Evolutionary conservation across 2,797 vertebrate genomes (phyloP), one percentile per base, ranked within the genome.

Genomic region (Danionella dracula): DNA sequence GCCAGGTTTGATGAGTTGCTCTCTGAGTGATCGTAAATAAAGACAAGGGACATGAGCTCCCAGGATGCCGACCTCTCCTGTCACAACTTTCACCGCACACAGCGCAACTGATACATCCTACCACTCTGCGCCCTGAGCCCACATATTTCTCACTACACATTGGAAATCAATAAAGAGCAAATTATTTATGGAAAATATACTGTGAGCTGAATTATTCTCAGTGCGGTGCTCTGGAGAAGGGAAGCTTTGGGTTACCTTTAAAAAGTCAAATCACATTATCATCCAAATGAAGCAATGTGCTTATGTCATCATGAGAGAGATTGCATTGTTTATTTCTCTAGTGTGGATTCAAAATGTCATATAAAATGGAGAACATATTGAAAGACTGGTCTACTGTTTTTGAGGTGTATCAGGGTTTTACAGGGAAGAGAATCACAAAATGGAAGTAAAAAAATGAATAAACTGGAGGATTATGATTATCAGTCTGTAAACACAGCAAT

Each of bases 131-230:
- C 87, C 81, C 82, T 84, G 86, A 76, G 81, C 83, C 79, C 79
- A 83, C 83, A 87, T 81, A 85, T 90, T 87, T 88, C 86, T 87
- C 80, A 78, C 79, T 76, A 75, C 76, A 79, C 84, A 90, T 84
- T 84, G 85, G 83, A 86, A 91, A 88, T 92, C 88, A 90, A 88
- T 88, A 60, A 70, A 81, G 81, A 85, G 85, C 80, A 82, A 87
- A 88, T 90, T 89, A 90, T 93, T 92, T 91, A 91, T 87, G 83
- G 88, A 86, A 91, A 93, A 89, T 88, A 83, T 81, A 87, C 76
- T 79, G 84, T 80, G 81, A 81, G 79, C 86, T 88, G 84, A 90
- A 88, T 90, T 90, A 90, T 86, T 81, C 84, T 83, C 77, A 79
- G 82, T 85, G 78, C 71, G 79, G 79, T 81, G 81, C 80, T 49